phyloP scores from a whole-genome alignment of 2,888 invertebrate genomes.

The Crepidodera aurea region DNA sequence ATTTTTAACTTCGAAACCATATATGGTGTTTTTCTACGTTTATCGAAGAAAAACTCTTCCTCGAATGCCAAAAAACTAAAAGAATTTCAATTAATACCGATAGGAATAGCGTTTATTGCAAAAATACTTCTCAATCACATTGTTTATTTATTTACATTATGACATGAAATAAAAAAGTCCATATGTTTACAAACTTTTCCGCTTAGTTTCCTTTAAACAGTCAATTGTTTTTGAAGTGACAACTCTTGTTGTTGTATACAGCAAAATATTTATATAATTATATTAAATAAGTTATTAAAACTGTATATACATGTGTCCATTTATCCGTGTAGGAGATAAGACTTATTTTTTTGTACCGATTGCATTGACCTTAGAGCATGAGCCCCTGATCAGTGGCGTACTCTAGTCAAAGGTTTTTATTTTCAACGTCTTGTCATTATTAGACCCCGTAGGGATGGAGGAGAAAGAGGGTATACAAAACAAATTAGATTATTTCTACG shows the following conservation, averaged over 20 bases:
- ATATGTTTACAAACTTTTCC: conserved; percentile 31
- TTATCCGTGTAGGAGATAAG: conserved; percentile 26
- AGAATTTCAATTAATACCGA: no score
- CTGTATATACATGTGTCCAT: conserved; percentile 29
- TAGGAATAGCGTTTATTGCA: no score
- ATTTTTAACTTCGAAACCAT: no score
- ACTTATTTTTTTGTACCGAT: conserved; percentile 33
- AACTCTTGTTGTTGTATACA: conserved; percentile 32
- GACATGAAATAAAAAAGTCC: conserved; percentile 11
- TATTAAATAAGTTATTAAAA: conserved; percentile 37
- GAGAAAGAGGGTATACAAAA: no score
- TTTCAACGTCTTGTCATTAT: not conserved
- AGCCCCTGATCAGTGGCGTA: conserved; percentile 11
- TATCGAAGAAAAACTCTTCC: no score
- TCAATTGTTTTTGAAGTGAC: conserved; percentile 32
- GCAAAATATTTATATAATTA: conserved; percentile 42
- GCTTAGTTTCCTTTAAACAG: conserved; percentile 34
- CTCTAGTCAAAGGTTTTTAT: not conserved
- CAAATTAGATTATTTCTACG: no score
- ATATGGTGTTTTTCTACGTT: no score
- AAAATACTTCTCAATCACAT: not conserved
- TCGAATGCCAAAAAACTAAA: no score
- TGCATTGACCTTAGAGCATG: conserved; percentile 39
- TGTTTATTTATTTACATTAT: conserved; percentile 16
- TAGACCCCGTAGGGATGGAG: no score